Evolutionary conservation across 1,140 invertebrate genomes (phyloP), one percentile per base, ranked within the genome.

Genomic region (Agrilus planipennis): DNA sequence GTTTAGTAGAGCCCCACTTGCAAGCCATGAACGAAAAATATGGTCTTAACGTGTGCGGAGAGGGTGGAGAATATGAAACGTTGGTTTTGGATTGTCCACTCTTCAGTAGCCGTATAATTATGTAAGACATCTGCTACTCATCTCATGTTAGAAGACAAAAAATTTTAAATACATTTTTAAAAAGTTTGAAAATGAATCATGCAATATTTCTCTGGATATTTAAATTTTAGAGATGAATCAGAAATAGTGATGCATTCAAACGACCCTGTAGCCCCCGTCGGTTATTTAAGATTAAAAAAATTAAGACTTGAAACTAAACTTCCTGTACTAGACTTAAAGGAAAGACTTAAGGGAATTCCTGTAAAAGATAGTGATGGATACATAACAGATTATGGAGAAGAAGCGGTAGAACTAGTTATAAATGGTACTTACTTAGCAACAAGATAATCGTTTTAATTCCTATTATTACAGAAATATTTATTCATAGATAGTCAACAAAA

Each of bases 41-140:
- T 70, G 90, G 91, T 14, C 67, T 97, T 42, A 95, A 98, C 72
- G 79, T 97, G 30, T 99, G 95, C 70, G 95, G 95, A 28, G 95
- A 99, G 72, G 95, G 95, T 27, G 95, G 95, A 32, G 95, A 99
- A 67, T 99, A 95, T 65, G 95, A 99, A 70, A 94, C 92, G 20
- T 90, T 98, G 60, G 96, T 92, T 10, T 68, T 96, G 41, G 90
- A 97, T 69, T 98, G 93, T 68, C 93, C 94, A 14, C 67, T 99
- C 29, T 98, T 95, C 65, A 82, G 77, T 53, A 91, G 89, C 63
- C 75, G 76, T 58, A 81, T 97, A 63, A 71, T 88, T 44, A 76
- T 95, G 87, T 92, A 72, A 84, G 86, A n/a, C n/a, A n/a, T n/a
- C n/a, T n/a, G n/a, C n/a, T n/a, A n/a, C n/a, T n/a, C n/a, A n/a